Evolutionary conservation across 2,888 invertebrate genomes (phyloP), one percentile per base, ranked within the genome.

Genomic region (Chesias legatella): DNA sequence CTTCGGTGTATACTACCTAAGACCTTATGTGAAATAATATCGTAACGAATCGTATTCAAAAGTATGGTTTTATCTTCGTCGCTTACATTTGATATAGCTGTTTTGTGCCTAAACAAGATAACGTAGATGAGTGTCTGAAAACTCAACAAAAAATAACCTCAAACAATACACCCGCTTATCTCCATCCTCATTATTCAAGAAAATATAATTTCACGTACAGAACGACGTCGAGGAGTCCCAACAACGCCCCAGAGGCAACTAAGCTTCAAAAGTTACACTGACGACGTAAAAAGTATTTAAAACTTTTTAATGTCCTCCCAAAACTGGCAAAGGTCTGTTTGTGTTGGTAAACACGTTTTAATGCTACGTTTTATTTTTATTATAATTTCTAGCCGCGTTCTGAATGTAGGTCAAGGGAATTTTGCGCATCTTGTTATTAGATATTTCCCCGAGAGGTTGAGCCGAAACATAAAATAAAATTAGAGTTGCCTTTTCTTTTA

Each of bases 201-300:
- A 45, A 36, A 54, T 48, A 53, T 49, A 56, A 51, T 56, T 52
- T 48, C 43, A 51, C 44, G 51, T 63, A 60, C 59, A 57, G 58
- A 60, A 56, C 56, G 63, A 53, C 56, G 51, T 40, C 40, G 40
- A 53, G 20, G 57, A 62, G 58, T 53, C 53, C 38, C 52, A 60
- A 62, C 63, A 63, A 57, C 55, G 38, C 73, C 52, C 65, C 41
- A 53, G 66, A 56, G 67, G 48, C 58, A 58, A 69, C 54, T 59
- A 73, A 45, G 40, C 67, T 74, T 69, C 46, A 56, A 58, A 60
- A 73, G 72, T 77, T 74, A 76, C 64, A 53, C 52, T 63, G 64
- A 73, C 65, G 64, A 69, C 67, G 67, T 61, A 61, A 69, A 73
- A 73, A 72, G 63, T 67, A 60, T 63, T 63, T 52, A 63, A 57